A percentile compares a stretch with the other conserved stretches of the same genome.
These are phyloP conservation scores for Agrotis exclamationis DNA, from an alignment of 2,888 invertebrate species.

Conservation along the genomic window DNA sequence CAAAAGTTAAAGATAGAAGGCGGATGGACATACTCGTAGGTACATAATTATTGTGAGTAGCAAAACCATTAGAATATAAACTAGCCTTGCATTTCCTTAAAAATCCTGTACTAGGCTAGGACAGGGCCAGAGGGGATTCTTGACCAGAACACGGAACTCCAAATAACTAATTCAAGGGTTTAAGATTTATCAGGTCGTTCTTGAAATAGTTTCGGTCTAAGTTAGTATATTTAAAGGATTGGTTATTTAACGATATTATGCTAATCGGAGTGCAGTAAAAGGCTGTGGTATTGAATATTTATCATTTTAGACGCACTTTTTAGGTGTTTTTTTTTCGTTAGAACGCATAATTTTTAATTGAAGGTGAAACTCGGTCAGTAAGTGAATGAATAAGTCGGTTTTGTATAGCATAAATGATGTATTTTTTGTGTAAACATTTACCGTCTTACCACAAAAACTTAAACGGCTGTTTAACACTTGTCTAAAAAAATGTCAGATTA, in stretches of 20 bases:
- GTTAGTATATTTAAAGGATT: constrained; percentile 47
- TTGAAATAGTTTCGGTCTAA: constrained; percentile 51
- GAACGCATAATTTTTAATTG: constrained; percentile 37
- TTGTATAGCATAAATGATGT: background rate
- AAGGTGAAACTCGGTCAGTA: constrained; percentile 27
- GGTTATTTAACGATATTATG: constrained; percentile 53
- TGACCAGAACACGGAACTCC: constrained; percentile 23
- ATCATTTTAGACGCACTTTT: constrained; percentile 35
- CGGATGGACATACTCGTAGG: too few relatives aligned
- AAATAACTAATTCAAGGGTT: constrained; percentile 30
- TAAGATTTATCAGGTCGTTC: constrained; percentile 37
- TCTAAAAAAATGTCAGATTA: too few relatives aligned
- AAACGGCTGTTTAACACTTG: too few relatives aligned
- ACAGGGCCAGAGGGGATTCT: background rate
- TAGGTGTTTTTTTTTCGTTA: constrained; percentile 9
- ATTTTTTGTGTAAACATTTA: constrained; percentile 7
- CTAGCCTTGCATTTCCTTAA: background rate
- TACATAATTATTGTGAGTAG: too few relatives aligned
- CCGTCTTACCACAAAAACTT: too few relatives aligned
- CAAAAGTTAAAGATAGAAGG: too few relatives aligned
- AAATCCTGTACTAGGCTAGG: too few relatives aligned
- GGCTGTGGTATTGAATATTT: constrained; percentile 56
- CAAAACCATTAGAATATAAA: background rate
- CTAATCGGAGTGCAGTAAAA: constrained; percentile 59
- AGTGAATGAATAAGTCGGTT: constrained; percentile 28